Base-by-base conservation (phyloP, 2,113 vertebrate genomes). In the Charadrius vociferus region DNA sequence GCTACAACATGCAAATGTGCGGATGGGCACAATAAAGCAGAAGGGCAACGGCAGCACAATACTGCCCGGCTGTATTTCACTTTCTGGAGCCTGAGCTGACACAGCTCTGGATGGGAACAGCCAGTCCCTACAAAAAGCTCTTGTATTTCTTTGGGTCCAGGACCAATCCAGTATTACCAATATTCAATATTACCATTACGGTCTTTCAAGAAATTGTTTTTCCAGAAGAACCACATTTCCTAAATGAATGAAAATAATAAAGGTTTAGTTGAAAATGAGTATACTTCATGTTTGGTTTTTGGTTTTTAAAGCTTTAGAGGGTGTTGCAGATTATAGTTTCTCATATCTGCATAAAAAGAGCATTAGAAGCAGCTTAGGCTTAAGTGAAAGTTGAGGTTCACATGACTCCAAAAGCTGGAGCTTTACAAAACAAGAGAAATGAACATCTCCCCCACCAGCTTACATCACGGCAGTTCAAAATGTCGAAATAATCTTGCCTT, bases 311-410 rank as follows among this genome's bases (percentile, higher is more conserved):
- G 29, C 12, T 36, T 47, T 7, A 95, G 82, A 88, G 81, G 90
- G 12, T 90, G 74, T 91, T 95, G 96, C 88, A 96, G 94, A 23
- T 93, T 86, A 82, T 50, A 81, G 85, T 95, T 97, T 96, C 93
- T 97, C 8, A 4, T 43, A 13, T 14, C 43, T n/a, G 41, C 18
- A 17, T 20, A 63, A 75, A 19, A 36, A 30, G 26, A 45, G 13
- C 36, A 29, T 16, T 56, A 30, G n/a, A 62, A 68, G 9, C 39
- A 37, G n/a, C 27, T 37, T 2, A 6, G 49, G 13, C 37, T 74
- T 26, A 52, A 68, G 23, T 30, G 53, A 62, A 75, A 63, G 13
- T 3, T 68, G 53, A 85, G 67, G 16, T 75, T 63, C 68, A 68
- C 4, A 7, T 4, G 29, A 37, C 23, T 39, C 41, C 62, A 30